These are phyloP conservation scores for Diorhabda elongata DNA, from an alignment of 1,140 invertebrate species.

Conservation along the genomic window DNA sequence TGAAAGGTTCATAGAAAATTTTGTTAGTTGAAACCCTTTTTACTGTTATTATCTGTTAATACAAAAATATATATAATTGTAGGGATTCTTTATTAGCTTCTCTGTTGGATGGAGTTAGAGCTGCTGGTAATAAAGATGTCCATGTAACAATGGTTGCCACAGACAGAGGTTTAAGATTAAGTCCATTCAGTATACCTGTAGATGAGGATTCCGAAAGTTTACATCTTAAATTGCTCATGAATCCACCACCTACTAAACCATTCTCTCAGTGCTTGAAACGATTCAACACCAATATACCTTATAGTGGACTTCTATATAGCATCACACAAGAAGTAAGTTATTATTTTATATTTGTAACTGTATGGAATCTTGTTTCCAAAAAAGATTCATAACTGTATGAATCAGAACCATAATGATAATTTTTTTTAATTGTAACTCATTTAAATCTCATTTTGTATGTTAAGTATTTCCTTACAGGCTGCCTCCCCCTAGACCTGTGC, in stretches of 20 bases:
- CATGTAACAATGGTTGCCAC: constrained; percentile 86
- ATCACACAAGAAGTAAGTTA: constrained; percentile 88
- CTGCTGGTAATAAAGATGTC: constrained; percentile 95
- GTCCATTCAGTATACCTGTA: constrained; percentile 80
- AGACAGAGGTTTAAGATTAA: constrained; percentile 78
- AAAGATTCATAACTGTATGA: too few species aligned
- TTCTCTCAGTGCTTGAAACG: constrained; percentile 74
- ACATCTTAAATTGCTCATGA: constrained; percentile 76
- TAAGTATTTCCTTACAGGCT: not conserved
- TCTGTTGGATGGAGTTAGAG: constrained; percentile 90
- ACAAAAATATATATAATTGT: constrained; percentile 22
- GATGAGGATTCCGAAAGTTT: constrained; percentile 94
- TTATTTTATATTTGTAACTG: not conserved
- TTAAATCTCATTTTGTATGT: not conserved
- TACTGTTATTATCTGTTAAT: not conserved
- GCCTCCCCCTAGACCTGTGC: too few species aligned
- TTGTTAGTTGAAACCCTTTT: too few species aligned
- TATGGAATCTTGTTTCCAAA: too few species aligned
- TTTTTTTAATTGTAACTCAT: not conserved
- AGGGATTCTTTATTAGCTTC: constrained; percentile 94
- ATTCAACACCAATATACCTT: constrained; percentile 97
- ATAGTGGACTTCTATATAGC: constrained; percentile 94
- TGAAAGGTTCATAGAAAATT: too few species aligned
- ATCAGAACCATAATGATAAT: too few species aligned
- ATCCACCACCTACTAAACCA: constrained; percentile 55